Evolutionary conservation across 2,888 invertebrate species (phyloP), one percentile per base, ranked within the genome.

Genomic region (Drepana falcataria): DNA sequence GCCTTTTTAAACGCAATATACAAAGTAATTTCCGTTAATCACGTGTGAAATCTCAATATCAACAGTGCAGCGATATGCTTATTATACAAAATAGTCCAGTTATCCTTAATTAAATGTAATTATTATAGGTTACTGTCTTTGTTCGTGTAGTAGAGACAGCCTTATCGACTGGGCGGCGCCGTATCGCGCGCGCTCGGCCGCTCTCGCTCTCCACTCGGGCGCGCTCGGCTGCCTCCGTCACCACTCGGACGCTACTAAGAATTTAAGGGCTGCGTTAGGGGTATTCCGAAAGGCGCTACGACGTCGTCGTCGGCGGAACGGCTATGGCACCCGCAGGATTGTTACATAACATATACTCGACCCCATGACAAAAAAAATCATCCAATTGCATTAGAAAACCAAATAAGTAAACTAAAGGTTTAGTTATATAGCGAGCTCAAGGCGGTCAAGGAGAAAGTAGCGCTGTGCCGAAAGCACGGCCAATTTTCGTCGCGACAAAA

Each of bases 151-250:
- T 83, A 79, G 88, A 89, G 88, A 86, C 85, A 81, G 86, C 87
- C 90, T 87, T 91, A 91, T 91, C 91, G 91, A 91, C 91, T 91
- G 88, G 91, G 91, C 90, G 90, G 90, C 87, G 85, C 87, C 88
- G 81, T 44, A 76, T 81, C 78, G 83, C 74, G 75, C 78, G 77
- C 77, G 79, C 68, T 87, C 86, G 79, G 76, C 63, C 73, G 70
- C 66, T 59, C 68, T 83, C 81, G 81, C 69, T 63, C 66, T 66
- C 69, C 64, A 65, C 69, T 87, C 90, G 90, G 69, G 57, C 54
- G 49, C 56, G 59, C 66, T 85, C 89, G 88, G 77, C 64, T 57
- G 63, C 67, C 73, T 69, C 77, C 83, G 81, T 60, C 59, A 56
- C 53, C 66, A 58, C 69, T 82, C 83, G 79, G 35, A 69, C 69